Conservation (phyloP, 2,113 vertebrate species). For the Prinia subflava region DNA sequence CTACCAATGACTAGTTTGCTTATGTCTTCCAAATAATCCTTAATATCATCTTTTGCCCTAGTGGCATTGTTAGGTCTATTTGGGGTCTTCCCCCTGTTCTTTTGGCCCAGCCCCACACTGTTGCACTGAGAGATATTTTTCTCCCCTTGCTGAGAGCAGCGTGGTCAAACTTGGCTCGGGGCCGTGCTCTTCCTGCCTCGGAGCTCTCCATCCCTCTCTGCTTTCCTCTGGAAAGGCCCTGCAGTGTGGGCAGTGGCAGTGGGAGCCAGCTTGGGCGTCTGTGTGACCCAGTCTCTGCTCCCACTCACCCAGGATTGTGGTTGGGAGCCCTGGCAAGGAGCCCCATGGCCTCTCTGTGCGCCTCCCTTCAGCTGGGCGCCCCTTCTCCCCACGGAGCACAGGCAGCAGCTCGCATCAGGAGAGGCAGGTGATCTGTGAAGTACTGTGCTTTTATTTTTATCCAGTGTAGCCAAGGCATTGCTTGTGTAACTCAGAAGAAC, state of each 20-base stretch:
- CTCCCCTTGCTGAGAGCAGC: background rate
- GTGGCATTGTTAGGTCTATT: background rate
- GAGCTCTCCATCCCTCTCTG: background rate
- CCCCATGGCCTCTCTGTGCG: fast-evolving
- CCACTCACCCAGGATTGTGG: background rate
- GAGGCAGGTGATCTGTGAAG: background rate
- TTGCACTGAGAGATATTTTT: background rate
- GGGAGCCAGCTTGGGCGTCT: background rate
- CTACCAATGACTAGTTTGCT: background rate
- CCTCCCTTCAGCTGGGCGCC: background rate
- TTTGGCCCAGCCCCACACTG: background rate
- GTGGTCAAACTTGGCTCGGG: background rate
- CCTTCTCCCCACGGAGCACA: fast-evolving
- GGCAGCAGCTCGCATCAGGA: background rate
- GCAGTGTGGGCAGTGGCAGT: fast-evolving
- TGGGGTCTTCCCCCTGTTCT: background rate
- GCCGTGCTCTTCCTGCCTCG: fast-evolving
- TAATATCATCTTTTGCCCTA: background rate
- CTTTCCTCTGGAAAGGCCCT: background rate
- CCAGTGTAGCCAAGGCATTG: background rate
- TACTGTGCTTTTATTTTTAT: background rate
- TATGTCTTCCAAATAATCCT: background rate
- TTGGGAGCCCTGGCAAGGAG: background rate
- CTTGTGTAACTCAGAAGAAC: background rate
- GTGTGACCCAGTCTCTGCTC: background rate